Evolutionary conservation across 1,140 invertebrate genomes (phyloP).

Genomic region (Muscidifurax raptorellus): DNA sequence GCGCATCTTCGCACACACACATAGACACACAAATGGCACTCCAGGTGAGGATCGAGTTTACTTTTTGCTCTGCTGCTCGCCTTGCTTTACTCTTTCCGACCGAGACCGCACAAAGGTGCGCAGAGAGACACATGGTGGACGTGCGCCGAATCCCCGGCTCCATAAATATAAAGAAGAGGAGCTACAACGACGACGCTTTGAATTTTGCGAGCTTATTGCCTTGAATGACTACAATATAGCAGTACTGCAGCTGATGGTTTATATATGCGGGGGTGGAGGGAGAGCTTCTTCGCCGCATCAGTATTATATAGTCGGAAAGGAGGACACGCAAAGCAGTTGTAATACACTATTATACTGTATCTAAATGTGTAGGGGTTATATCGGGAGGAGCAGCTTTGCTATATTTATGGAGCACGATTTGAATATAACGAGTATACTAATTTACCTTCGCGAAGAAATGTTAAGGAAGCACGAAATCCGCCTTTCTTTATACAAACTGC

Average conservation of each 20-base stretch:
- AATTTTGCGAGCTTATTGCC: background rate
- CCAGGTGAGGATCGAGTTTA: conserved; percentile 28
- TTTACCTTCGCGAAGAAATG: background rate
- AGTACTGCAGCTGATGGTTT: too few species aligned
- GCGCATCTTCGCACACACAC: background rate
- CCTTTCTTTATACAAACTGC: too few species aligned
- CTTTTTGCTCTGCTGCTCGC: conserved; percentile 17
- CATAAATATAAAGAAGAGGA: conserved; percentile 27
- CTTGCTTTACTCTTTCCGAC: background rate
- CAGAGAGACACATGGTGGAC: background rate
- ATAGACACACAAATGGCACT: background rate
- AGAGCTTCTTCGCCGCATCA: too few species aligned
- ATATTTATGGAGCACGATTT: background rate
- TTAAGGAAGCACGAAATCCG: background rate
- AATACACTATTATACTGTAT: background rate
- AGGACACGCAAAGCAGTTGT: background rate
- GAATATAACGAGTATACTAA: background rate
- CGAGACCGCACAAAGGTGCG: background rate
- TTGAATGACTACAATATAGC: background rate
- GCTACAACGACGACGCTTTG: background rate
- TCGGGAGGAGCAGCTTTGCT: background rate
- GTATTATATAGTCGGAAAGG: too few species aligned
- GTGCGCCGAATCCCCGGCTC: conserved; percentile 33
- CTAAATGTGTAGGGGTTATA: background rate
- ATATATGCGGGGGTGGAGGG: too few species aligned